Conservation (phyloP, 1,140 invertebrate genomes). For the Hycleus cichorii region DNA sequence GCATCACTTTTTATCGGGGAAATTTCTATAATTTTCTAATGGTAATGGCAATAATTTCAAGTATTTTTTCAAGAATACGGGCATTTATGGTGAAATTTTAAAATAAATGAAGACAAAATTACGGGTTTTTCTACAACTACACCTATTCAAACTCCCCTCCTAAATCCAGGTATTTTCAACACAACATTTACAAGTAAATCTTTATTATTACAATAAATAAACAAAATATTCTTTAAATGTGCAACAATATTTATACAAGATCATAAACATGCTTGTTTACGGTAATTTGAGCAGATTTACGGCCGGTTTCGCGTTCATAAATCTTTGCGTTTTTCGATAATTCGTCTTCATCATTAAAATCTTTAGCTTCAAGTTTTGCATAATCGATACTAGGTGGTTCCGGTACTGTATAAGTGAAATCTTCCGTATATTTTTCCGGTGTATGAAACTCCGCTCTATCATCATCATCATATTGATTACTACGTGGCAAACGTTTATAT, state of each 20-base stretch:
- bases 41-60: neutral
- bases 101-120: too few relatives aligned
- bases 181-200: too few relatives aligned
- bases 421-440: constrained; percentile 17
- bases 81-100: neutral
- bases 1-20: constrained; percentile 58
- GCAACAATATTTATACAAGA: too few relatives aligned
- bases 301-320: constrained; percentile 15
- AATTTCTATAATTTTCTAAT: constrained; percentile 38
- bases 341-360: constrained; percentile 18
- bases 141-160: neutral
- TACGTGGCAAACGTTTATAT: constrained; percentile 2
- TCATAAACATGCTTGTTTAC: too few relatives aligned
- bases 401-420: constrained; percentile 19
- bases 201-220: too few relatives aligned
- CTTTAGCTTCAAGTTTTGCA: constrained; percentile 17
- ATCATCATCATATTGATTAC: constrained; percentile 5
- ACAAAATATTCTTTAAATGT: too few relatives aligned
- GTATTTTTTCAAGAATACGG: neutral
- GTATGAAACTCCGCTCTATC: constrained; percentile 7
- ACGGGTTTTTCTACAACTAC: neutral
- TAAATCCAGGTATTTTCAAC: too few relatives aligned
- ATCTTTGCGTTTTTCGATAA: constrained; percentile 17
- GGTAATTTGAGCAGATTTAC: neutral
- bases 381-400: constrained; percentile 10